phyloP scores from a whole-genome alignment of 1,140 invertebrate genomes.

The Hesperophylax magnus region DNA sequence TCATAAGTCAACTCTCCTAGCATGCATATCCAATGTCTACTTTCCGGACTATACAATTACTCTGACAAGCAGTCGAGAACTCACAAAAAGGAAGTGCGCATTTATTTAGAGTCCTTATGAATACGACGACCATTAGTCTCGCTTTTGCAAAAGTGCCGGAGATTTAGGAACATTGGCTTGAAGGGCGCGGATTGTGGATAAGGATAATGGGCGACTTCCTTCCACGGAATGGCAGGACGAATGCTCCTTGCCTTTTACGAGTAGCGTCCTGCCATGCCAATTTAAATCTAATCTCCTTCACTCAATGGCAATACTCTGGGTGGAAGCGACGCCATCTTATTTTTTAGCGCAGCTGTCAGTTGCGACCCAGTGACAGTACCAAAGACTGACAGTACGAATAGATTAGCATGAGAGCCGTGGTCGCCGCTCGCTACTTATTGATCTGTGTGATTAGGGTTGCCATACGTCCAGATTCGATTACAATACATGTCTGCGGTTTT shows the following conservation, averaged over 20 bases:
- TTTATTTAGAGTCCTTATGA: neutral
- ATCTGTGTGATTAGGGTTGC: too few species aligned
- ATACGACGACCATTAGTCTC: neutral
- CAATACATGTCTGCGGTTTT: too few species aligned
- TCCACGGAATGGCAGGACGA: constrained; percentile 31
- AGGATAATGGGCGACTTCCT: constrained; percentile 51
- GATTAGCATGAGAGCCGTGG: too few species aligned
- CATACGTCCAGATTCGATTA: too few species aligned
- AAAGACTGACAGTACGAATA: too few species aligned
- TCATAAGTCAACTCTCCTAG: constrained; percentile 15
- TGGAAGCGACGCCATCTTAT: constrained; percentile 14
- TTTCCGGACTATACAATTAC: neutral
- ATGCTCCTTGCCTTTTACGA: constrained; percentile 47
- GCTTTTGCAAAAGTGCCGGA: neutral
- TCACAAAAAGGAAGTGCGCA: constrained; percentile 1
- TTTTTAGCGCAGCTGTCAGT: neutral
- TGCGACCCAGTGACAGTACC: neutral
- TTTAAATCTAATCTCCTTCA: constrained; percentile 45
- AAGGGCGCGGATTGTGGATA: constrained; percentile 18
- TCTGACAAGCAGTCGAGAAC: neutral
- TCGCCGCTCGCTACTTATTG: too few species aligned
- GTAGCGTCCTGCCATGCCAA: constrained; percentile 51
- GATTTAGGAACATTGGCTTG: neutral
- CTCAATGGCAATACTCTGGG: constrained; percentile 25
- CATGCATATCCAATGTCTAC: constrained; percentile 9